Evolutionary conservation across 2,888 invertebrate species (phyloP).

Genomic region (Meteorus cinctellus): DNA sequence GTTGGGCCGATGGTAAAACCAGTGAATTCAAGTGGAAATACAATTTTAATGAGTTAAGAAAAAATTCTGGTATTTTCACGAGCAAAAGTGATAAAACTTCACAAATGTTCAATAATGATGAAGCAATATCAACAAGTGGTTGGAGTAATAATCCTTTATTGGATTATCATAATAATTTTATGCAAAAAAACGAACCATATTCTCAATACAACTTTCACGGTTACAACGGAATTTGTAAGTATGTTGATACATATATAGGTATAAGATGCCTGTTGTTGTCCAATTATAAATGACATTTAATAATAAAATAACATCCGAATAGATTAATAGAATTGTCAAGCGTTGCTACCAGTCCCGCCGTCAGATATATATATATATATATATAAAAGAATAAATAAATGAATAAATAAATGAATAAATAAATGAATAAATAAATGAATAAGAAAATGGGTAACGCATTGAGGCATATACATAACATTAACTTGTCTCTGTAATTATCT

Average conservation of each 20-base stretch:
- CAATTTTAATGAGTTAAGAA: slow-evolving; percentile 3
- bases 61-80: background rate
- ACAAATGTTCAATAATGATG: background rate
- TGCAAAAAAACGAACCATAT: slow-evolving; percentile 35
- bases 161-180: slow-evolving; percentile 53
- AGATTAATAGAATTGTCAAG: background rate
- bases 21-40: background rate
- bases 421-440: too few relatives aligned
- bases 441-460: too few relatives aligned
- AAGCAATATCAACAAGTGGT: background rate
- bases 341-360: background rate
- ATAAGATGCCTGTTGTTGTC: background rate
- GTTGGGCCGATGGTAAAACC: background rate
- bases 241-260: background rate
- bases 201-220: slow-evolving; percentile 46
- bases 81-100: background rate
- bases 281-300: background rate
- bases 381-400: background rate
- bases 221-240: slow-evolving; percentile 54
- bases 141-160: slow-evolving; percentile 46
- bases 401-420: background rate
- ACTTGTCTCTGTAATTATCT: background rate
- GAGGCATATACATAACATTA: background rate
- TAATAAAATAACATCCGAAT: background rate
- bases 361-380: background rate